Conservation (phyloP, 2,888 invertebrate genomes). For the Nebria salina region DNA sequence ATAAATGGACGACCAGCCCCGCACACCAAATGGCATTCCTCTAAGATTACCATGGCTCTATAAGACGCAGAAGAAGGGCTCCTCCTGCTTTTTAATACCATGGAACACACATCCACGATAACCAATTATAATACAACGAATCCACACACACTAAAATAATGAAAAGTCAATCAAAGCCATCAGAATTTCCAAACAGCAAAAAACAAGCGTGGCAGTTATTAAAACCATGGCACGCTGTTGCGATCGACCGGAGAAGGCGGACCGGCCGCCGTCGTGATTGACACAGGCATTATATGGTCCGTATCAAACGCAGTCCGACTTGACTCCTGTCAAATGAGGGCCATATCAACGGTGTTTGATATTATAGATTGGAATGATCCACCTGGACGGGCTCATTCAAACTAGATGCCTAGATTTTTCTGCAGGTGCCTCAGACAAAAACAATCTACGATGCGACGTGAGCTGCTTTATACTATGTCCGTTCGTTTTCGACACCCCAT, state of each 20-base stretch:
- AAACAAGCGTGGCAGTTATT: neutral
- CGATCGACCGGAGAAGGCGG: conserved; percentile 17
- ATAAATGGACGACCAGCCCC: conserved; percentile 19
- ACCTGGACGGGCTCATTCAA: conserved; percentile 30
- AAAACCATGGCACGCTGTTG: neutral
- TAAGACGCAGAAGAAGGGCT: no score
- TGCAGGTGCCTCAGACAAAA: no score
- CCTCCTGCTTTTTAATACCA: neutral
- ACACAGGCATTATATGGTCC: conserved; percentile 28
- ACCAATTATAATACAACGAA: neutral
- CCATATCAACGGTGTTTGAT: conserved; percentile 16
- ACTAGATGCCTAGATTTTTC: no score
- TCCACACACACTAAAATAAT: neutral
- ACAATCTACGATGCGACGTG: no score
- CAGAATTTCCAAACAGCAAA: neutral
- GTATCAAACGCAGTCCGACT: neutral
- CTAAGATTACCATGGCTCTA: neutral
- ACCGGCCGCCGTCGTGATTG: conserved; percentile 25
- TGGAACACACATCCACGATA: neutral
- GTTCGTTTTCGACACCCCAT: no score
- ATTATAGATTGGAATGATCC: conserved; percentile 26
- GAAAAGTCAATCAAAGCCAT: conserved; percentile 1
- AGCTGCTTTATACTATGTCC: neutral
- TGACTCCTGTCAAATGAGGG: conserved; percentile 18
- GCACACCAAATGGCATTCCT: neutral